These are phyloP conservation scores for Pseudolaguvia tuberculata DNA, from an alignment of 2,113 vertebrate genomes.

Conservation along the genomic window DNA sequence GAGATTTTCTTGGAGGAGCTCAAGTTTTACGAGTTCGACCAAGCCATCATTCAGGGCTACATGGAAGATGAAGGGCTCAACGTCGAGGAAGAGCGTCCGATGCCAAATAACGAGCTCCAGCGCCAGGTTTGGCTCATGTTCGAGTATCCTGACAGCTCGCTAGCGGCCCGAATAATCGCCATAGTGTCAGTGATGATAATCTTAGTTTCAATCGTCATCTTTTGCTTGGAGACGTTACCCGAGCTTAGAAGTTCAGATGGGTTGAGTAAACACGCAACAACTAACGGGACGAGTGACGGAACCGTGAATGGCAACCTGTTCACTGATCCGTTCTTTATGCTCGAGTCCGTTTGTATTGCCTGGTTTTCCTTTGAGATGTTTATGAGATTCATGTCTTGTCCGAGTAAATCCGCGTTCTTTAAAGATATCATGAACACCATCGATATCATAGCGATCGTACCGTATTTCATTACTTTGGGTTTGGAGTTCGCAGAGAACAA, in stretches of 20 bases:
- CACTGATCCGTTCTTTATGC: slow-evolving; percentile 87
- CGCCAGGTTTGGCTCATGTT: slow-evolving; percentile 86
- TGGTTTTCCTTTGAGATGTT: slow-evolving; percentile 92
- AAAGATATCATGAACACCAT: slow-evolving; percentile 91
- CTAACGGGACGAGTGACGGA: background rate
- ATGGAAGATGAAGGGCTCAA: slow-evolving; percentile 84
- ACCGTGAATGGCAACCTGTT: slow-evolving; percentile 61
- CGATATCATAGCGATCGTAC: slow-evolving; percentile 84
- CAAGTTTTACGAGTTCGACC: slow-evolving; percentile 84
- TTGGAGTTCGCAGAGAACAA: slow-evolving; percentile 80
- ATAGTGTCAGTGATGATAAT: slow-evolving; percentile 85
- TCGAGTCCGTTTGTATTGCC: slow-evolving; percentile 87
- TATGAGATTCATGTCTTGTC: slow-evolving; percentile 84
- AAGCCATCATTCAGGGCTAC: slow-evolving; percentile 77
- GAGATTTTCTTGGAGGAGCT: slow-evolving; percentile 92
- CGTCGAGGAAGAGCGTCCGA: slow-evolving; percentile 77
- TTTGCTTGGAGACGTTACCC: slow-evolving; percentile 85
- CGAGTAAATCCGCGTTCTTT: slow-evolving; percentile 84
- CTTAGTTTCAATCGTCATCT: slow-evolving; percentile 84
- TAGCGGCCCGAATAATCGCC: slow-evolving; percentile 77
- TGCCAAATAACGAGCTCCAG: slow-evolving; percentile 78
- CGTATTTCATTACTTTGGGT: slow-evolving; percentile 87
- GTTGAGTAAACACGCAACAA: slow-evolving; percentile 61
- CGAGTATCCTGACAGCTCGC: slow-evolving; percentile 85
- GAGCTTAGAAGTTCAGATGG: slow-evolving; percentile 76